Percentiles rank a stretch among this genome's conserved stretches.
Conservation (phyloP, 2,113 vertebrate genomes). For the Neotoma lepida region DNA sequence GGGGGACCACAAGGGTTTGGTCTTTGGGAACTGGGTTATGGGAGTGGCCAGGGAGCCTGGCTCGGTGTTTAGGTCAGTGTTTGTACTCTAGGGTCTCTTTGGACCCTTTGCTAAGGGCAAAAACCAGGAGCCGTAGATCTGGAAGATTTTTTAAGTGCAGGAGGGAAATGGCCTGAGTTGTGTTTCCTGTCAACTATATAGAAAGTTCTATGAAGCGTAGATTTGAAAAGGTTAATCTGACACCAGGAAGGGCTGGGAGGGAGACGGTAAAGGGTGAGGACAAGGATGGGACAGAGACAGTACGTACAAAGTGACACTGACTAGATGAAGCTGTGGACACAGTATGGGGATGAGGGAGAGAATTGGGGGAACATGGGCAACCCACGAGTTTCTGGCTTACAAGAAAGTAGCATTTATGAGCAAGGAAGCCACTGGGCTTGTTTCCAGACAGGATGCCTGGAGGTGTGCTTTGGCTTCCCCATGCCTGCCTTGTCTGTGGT, state of each 20-base stretch:
- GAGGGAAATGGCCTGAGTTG: not conserved
- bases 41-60: not conserved
- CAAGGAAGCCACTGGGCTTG: not conserved
- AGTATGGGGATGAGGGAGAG: not conserved
- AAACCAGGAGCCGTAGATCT: not conserved
- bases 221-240: not conserved
- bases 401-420: not conserved
- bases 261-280: not conserved
- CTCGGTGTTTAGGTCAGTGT: not conserved
- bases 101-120: not conserved
- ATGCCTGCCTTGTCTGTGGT: accelerated
- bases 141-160: not conserved
- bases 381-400: not conserved
- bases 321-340: not conserved
- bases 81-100: not conserved
- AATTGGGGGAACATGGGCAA: not conserved
- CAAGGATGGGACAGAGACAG: not conserved
- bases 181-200: not conserved
- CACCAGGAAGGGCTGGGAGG: not conserved
- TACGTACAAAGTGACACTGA: not conserved
- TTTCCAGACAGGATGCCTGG: not conserved
- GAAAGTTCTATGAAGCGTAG: not conserved
- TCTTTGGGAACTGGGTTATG: no score
- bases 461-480: not conserved
- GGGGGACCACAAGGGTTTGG: not conserved